Evolutionary conservation across 2,888 invertebrate species (phyloP).

Genomic region (Pemphredon lugubris): DNA sequence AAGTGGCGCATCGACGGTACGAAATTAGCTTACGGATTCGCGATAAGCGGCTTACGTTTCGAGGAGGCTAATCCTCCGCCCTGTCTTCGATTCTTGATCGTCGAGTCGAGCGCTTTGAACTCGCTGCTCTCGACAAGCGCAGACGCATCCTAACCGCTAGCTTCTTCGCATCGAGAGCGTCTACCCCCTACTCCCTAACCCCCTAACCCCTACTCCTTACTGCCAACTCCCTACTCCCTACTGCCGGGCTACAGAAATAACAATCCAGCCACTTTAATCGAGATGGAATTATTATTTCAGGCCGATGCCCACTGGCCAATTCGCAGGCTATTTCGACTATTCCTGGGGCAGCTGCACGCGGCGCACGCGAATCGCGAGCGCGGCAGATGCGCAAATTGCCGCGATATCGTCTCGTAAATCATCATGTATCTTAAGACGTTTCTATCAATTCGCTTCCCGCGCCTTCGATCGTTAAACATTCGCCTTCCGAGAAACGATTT

Average conservation of each 20-base stretch:
- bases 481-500: slow-evolving; percentile 11
- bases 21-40: slow-evolving; percentile 74
- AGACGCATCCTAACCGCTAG: slow-evolving; percentile 4
- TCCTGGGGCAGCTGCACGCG: slow-evolving; percentile 48
- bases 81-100: slow-evolving; percentile 72
- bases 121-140: slow-evolving; percentile 31
- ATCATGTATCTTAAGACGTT: slow-evolving; percentile 66
- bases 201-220: too few relatives aligned
- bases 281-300: slow-evolving; percentile 72
- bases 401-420: slow-evolving; percentile 65
- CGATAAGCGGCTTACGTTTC: slow-evolving; percentile 74
- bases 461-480: slow-evolving; percentile 32
- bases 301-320: slow-evolving; percentile 66
- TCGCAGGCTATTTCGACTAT: slow-evolving; percentile 59
- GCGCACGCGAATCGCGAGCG: slow-evolving; percentile 35
- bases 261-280: slow-evolving; percentile 69
- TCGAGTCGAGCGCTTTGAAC: slow-evolving; percentile 64
- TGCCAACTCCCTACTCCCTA: too few relatives aligned
- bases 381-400: slow-evolving; percentile 47
- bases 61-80: slow-evolving; percentile 70
- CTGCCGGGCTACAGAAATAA: slow-evolving; percentile 65
- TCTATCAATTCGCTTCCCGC: slow-evolving; percentile 45
- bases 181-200: slow-evolving; percentile 1
- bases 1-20: slow-evolving; percentile 60
- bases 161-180: neutral